Evolutionary conservation across 35 echinoderm and acorn worm genomes (phyloP).

Genomic region (Acanthaster planci): DNA sequence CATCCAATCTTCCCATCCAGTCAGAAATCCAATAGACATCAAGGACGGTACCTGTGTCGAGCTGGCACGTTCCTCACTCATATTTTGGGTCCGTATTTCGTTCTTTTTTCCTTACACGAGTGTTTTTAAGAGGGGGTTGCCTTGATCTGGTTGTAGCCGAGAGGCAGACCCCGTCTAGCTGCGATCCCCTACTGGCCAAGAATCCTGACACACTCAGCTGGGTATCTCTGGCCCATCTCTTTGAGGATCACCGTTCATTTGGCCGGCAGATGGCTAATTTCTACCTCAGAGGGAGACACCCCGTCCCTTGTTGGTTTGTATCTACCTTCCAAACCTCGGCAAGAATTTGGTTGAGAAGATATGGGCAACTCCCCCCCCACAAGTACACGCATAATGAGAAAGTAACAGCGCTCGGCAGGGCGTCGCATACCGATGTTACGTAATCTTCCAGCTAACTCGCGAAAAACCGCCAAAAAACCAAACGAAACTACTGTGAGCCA

Average conservation of each 20-base stretch:
- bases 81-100: background rate
- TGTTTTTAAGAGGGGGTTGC: background rate
- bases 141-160: background rate
- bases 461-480: too few species aligned
- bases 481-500: too few species aligned
- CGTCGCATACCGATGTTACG: conserved; percentile 17
- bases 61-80: background rate
- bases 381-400: background rate
- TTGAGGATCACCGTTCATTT: conserved; percentile 22
- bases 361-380: background rate
- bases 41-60: background rate
- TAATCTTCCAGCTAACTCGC: background rate
- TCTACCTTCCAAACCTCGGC: background rate
- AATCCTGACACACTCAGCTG: background rate
- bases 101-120: background rate
- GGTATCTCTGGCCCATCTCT: background rate
- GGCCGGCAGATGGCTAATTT: conserved; percentile 32
- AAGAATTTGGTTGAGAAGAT: conserved; percentile 4
- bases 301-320: background rate
- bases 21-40: background rate
- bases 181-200: background rate
- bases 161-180: background rate
- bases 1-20: background rate
- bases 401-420: background rate
- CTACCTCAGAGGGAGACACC: background rate